A percentile compares a stretch with the other conserved stretches of the same genome.
Conservation (phyloP, 2,888 invertebrate genomes). For the Acrobasis suavella region DNA sequence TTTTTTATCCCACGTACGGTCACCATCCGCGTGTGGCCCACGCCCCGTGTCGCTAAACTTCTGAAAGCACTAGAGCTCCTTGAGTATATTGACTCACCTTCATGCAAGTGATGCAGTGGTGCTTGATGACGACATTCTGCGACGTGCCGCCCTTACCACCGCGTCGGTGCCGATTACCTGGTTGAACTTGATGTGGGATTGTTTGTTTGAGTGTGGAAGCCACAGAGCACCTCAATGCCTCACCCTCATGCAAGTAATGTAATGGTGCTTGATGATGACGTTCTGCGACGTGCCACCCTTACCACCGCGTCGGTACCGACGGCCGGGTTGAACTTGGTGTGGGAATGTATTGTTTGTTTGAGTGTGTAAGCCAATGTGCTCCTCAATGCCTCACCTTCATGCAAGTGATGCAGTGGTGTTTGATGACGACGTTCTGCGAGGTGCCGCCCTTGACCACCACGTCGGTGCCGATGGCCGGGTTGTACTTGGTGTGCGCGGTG, state of each 20-base stretch:
- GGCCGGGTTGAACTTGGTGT: conserved; percentile 92
- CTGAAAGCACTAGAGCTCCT: no score
- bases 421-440: conserved; percentile 93
- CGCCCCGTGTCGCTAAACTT: no score
- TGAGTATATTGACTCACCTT: no score
- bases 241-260: conserved; percentile 96
- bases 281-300: conserved; percentile 92
- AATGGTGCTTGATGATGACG: conserved; percentile 96
- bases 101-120: no score
- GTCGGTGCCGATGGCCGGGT: conserved; percentile 93
- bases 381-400: conserved; percentile 87
- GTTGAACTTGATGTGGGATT: no score
- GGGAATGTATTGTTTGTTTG: conserved; percentile 41
- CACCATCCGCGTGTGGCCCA: no score
- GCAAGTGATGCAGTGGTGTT: conserved; percentile 98
- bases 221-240: no score
- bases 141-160: no score
- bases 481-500: conserved; percentile 91
- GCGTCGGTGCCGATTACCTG: no score
- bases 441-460: conserved; percentile 94
- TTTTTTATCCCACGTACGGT: no score
- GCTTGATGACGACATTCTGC: background rate
- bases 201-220: no score
- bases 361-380: no score
- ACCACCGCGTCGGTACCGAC: conserved; percentile 95